Conservation (phyloP, 2,888 invertebrate species). For the Xestia xanthographa region DNA sequence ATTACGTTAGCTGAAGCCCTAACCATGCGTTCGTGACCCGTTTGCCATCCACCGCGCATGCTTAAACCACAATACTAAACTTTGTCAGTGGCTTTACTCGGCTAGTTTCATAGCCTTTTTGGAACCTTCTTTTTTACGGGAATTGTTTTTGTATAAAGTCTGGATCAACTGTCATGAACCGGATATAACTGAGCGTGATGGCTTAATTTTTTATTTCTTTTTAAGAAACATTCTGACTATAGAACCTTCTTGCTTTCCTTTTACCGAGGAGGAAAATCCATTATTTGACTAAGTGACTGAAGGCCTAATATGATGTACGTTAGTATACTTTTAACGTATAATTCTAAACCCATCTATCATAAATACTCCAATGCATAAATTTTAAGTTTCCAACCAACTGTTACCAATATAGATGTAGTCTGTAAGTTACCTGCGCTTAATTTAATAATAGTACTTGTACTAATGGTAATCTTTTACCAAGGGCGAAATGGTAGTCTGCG, state of each 20-base stretch:
- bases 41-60: conserved; percentile 86
- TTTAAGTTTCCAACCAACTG: conserved; percentile 22
- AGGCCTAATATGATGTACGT: not conserved
- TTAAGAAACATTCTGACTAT: not conserved
- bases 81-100: conserved; percentile 27
- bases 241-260: not conserved
- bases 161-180: not conserved
- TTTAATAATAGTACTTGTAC: conserved; percentile 89
- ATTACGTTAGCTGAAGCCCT: conserved; percentile 87
- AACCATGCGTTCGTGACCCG: conserved; percentile 89
- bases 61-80: conserved; percentile 78
- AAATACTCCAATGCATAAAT: conserved; percentile 24
- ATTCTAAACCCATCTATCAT: not conserved
- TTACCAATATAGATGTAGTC: conserved; percentile 72
- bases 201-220: not conserved
- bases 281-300: not conserved
- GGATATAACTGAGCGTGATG: not conserved
- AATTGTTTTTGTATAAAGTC: not conserved
- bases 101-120: conserved; percentile 14
- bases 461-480: conserved; percentile 89
- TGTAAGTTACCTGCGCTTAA: conserved; percentile 88
- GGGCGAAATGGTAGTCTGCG: conserved; percentile 86
- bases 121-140: conserved; percentile 20
- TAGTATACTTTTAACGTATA: not conserved
- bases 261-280: not conserved